Conservation (phyloP, 2,113 vertebrate genomes). For the Syngnathoides biaculeatus region DNA sequence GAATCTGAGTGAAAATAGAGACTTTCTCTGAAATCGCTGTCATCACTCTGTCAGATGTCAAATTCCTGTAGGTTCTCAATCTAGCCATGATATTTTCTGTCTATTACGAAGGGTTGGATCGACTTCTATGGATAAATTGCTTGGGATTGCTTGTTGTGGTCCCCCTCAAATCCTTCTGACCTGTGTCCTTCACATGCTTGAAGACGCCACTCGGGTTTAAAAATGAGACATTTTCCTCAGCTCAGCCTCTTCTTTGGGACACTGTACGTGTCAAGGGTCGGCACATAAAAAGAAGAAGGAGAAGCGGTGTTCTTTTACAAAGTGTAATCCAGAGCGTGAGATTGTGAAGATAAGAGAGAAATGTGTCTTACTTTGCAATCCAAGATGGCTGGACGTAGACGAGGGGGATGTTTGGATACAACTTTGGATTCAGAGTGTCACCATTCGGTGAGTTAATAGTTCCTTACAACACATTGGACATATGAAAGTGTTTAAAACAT, state of each 20-base stretch:
- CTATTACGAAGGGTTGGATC: not conserved
- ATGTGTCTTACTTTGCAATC: conserved; percentile 42
- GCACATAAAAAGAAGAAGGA: not conserved
- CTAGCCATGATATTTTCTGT: not conserved
- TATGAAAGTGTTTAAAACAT: no score
- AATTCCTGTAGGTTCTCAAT: not conserved
- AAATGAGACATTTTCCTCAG: conserved; percentile 12
- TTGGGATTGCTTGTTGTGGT: not conserved
- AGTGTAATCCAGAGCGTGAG: conserved; percentile 59
- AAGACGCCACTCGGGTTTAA: not conserved
- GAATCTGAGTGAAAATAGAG: not conserved
- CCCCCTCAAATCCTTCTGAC: not conserved
- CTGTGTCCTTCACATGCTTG: not conserved
- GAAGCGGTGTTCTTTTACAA: conserved; percentile 4
- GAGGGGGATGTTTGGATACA: conserved; percentile 20
- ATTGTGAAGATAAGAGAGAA: conserved; percentile 51
- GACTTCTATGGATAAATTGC: not conserved
- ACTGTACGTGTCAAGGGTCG: conserved; percentile 25
- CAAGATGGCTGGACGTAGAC: conserved; percentile 42
- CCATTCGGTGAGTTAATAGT: no score
- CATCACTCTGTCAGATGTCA: not conserved
- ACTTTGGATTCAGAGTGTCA: not conserved
- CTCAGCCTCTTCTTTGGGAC: not conserved
- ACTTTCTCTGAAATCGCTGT: not conserved
- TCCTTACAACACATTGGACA: no score